Base-by-base conservation (phyloP, 1,140 invertebrate species). In the Onthophagus taurus region DNA sequence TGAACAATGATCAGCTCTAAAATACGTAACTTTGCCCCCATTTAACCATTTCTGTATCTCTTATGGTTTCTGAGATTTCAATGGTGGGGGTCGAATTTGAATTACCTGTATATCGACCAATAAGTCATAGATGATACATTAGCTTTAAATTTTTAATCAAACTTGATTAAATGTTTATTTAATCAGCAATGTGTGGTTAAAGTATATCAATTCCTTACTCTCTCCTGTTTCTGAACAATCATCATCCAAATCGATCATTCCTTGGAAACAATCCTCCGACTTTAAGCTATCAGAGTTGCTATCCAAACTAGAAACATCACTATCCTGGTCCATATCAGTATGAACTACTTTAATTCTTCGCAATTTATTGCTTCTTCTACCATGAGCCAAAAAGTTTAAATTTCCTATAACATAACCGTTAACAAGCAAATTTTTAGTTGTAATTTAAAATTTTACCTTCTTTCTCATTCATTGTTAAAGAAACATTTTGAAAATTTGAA, bases 391-490 rank as follows among this genome's bases (percentile, higher is more conserved):
- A 44, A 65, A 65, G 52, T 65, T 65, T 16, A 64, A 49, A 50
- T 64, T 64, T 23, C 61, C 59, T 60, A 31, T 39, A 58, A 49
- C 37, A 43, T 42, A 2, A n/a, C 2, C 13, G 2, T 29, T 5
- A 2, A 4, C 11, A 29, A 29, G 26, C 13, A 29, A 29, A 29
- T 29, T 29, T n/a, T 29, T 29, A n/a, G 2, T 29, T n/a, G 26
- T 9, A 29, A n/a, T 33, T 33, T 16, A 34, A 13, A 16, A 6
- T 11, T 18, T 2, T 50, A 59, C 60, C 61, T 52, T 64, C 57
- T 49, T 61, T 64, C 49, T 65, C 63, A 48, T 60, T 65, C 60
- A 65, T 61, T 18, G 56, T 64, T 18, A 65, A 48, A 13, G 57
- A 56, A 13, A 65, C 63, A 44, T 63, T 60, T 47, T 65, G 60